Conservation (phyloP, 2,888 invertebrate species). For the Clistopyga incitator region DNA sequence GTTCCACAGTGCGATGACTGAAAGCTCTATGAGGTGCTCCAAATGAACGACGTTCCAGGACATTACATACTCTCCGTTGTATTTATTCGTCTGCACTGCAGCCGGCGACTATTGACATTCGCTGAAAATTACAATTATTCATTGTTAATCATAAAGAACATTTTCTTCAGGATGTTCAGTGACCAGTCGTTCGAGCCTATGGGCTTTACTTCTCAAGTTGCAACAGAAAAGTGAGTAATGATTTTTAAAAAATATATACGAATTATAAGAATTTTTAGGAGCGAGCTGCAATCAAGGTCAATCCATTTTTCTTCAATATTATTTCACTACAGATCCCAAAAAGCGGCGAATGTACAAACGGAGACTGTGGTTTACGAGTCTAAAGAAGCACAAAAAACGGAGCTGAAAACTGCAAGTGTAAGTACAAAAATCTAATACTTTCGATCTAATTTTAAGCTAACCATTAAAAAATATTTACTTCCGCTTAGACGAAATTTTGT, state of each 20-base stretch:
- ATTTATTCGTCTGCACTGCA: constrained; percentile 8
- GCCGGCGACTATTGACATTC: constrained; percentile 14
- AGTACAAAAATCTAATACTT: not conserved
- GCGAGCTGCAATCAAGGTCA: not conserved
- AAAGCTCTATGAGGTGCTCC: not conserved
- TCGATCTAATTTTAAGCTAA: not conserved
- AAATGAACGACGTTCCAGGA: not conserved
- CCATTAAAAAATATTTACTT: too few relatives aligned
- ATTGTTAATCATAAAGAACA: not conserved
- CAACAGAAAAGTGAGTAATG: constrained; percentile 75
- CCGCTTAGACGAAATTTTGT: too few relatives aligned
- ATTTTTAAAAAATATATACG: not conserved
- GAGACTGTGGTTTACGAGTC: constrained; percentile 74
- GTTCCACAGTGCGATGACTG: not conserved
- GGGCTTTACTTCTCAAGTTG: constrained; percentile 77
- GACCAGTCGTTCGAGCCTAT: constrained; percentile 76
- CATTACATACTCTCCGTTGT: not conserved
- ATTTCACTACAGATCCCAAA: constrained; percentile 72
- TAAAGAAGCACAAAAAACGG: constrained; percentile 73
- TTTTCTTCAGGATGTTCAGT: constrained; percentile 75
- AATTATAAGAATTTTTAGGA: not conserved
- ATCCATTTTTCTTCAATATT: not conserved
- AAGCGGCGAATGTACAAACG: constrained; percentile 76
- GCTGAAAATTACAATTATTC: not conserved
- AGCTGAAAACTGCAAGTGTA: constrained; percentile 56